A percentile compares a stretch with the other conserved stretches of the same genome.
phyloP scores from a whole-genome alignment of 2,797 vertebrate species.

The Morelia viridis region DNA sequence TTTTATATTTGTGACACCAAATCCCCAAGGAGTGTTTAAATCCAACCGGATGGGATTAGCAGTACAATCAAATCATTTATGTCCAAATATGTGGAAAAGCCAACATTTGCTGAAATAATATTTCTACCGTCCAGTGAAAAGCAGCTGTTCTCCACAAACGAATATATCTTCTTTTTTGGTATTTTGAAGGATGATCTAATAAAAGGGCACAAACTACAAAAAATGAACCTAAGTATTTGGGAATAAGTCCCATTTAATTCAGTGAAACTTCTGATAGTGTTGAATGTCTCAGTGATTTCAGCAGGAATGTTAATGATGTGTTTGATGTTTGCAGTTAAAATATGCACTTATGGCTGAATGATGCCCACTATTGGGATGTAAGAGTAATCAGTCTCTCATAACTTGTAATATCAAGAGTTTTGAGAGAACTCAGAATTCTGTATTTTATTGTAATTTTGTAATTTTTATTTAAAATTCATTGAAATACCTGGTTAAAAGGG shows the following conservation, averaged over 20 bases:
- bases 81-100: constrained; percentile 17
- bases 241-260: not conserved
- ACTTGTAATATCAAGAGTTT: not conserved
- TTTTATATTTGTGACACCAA: constrained; percentile 1
- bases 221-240: not conserved
- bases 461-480: too few species aligned
- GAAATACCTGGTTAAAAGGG: not conserved
- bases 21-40: constrained; percentile 12
- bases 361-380: not conserved
- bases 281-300: not conserved
- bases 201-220: not conserved
- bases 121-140: constrained; percentile 10
- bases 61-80: constrained; percentile 41
- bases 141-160: constrained; percentile 10
- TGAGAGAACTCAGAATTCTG: constrained; percentile 11
- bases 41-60: not conserved
- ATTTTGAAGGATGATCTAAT: constrained; percentile 1
- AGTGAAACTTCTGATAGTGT: not conserved
- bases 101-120: constrained; percentile 27
- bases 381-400: constrained; percentile 17
- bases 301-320: not conserved
- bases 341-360: constrained; percentile 14
- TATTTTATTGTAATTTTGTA: not conserved
- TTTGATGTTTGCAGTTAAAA: not conserved
- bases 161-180: constrained; percentile 3